phyloP scores from a whole-genome alignment of 2,888 invertebrate genomes.

The Galerucella calmariensis region DNA sequence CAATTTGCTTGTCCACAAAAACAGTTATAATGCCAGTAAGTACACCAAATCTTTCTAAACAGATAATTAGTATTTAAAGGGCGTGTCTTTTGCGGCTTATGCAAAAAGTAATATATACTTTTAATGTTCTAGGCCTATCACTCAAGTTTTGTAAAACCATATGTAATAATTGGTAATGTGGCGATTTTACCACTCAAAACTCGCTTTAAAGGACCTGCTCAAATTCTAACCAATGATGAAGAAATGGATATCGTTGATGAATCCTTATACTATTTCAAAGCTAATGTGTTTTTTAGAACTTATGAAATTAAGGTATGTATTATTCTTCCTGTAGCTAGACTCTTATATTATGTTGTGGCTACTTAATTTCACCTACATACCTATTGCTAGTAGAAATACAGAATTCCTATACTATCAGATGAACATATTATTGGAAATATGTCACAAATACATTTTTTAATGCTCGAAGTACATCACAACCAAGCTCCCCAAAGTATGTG shows the following conservation, averaged over 20 bases:
- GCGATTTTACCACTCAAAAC: slow-evolving; percentile 93
- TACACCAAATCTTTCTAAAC: not conserved
- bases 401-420: not conserved
- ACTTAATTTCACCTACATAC: not conserved
- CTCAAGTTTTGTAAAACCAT: slow-evolving; percentile 83
- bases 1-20: not conserved
- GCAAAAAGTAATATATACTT: slow-evolving; percentile 16
- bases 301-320: slow-evolving; percentile 94
- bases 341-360: not conserved
- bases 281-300: slow-evolving; percentile 98
- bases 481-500: too few relatives aligned
- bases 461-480: not conserved
- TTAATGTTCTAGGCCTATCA: slow-evolving; percentile 87
- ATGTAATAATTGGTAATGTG: slow-evolving; percentile 87
- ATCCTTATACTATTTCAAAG: slow-evolving; percentile 96
- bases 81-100: not conserved
- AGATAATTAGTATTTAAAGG: not conserved
- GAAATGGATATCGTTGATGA: slow-evolving; percentile 94
- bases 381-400: not conserved
- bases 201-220: slow-evolving; percentile 92
- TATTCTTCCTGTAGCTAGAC: slow-evolving; percentile 4
- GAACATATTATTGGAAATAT: not conserved
- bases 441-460: not conserved
- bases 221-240: slow-evolving; percentile 72
- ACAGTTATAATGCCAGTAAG: slow-evolving; percentile 15